Conservation (phyloP, 1,140 invertebrate species). For the Megalopta genalis region DNA sequence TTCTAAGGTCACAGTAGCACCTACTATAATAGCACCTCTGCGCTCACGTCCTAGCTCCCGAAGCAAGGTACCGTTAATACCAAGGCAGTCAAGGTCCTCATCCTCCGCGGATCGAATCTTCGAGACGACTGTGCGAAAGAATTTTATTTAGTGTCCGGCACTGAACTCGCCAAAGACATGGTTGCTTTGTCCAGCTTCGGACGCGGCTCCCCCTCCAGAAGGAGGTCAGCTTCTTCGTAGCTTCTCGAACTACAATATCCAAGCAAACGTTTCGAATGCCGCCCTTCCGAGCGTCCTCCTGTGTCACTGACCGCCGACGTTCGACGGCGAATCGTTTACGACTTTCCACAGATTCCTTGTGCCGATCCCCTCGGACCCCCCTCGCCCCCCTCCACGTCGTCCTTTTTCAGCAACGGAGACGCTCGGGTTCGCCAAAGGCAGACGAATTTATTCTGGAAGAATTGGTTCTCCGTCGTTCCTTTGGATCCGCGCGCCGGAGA, state of each 20-base stretch:
- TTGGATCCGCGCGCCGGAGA: background rate
- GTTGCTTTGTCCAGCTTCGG: constrained; percentile 29
- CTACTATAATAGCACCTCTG: too few relatives aligned
- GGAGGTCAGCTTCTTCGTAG: background rate
- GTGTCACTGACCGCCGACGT: constrained; percentile 15
- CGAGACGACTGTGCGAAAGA: constrained; percentile 7
- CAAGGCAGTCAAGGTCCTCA: background rate
- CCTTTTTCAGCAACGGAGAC: background rate
- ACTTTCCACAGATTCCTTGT: constrained; percentile 13
- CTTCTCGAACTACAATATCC: constrained; percentile 35
- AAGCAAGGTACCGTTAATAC: too few relatives aligned
- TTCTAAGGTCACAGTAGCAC: too few relatives aligned
- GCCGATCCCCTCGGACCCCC: background rate
- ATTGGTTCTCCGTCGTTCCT: background rate
- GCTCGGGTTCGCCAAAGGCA: constrained; percentile 11
- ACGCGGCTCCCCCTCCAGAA: background rate
- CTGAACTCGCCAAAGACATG: constrained; percentile 16
- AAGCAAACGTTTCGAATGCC: constrained; percentile 33
- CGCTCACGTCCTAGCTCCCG: too few relatives aligned
- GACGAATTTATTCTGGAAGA: constrained; percentile 22
- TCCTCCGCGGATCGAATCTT: background rate
- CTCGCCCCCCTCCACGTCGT: too few relatives aligned
- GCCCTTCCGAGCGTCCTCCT: background rate
- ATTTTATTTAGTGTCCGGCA: constrained; percentile 42
- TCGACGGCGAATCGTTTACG: constrained; percentile 13